Evolutionary conservation across 2,113 vertebrate genomes (phyloP).

Genomic region (Ahaetulla prasina): DNA sequence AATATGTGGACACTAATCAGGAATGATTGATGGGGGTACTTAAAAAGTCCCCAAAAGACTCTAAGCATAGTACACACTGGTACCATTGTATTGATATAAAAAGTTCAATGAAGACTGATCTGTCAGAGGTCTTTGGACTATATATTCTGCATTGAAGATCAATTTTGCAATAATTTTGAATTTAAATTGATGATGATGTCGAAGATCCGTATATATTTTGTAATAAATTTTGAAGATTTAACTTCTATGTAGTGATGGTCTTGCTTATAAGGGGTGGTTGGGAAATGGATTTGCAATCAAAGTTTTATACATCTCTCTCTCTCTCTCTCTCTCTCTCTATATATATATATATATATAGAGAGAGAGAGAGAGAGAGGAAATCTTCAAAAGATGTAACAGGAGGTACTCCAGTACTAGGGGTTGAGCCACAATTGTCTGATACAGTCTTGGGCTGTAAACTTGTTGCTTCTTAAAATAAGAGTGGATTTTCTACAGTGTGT

Average conservation of each 20-base stretch:
- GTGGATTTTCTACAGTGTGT: neutral
- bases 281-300: neutral
- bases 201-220: conserved; percentile 53
- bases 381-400: neutral
- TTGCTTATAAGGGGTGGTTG: conserved; percentile 49
- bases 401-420: neutral
- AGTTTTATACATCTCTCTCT: no score
- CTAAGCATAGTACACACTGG: conserved; percentile 29
- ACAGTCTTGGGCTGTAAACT: neutral
- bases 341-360: no score
- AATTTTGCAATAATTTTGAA: conserved; percentile 55
- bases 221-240: conserved; percentile 70
- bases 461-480: neutral
- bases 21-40: conserved; percentile 41
- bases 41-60: conserved; percentile 28
- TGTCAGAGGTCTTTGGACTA: conserved; percentile 39
- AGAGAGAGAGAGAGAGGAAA: neutral
- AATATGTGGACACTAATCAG: conserved; percentile 44
- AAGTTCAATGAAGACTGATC: conserved; percentile 36
- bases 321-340: no score
- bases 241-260: conserved; percentile 43
- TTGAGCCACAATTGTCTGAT: neutral
- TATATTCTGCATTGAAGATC: conserved; percentile 45
- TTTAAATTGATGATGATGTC: conserved; percentile 56
- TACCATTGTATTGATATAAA: conserved; percentile 15